Evolutionary conservation across 1,140 invertebrate genomes (phyloP).

Genomic region (Bradysia coprophila): DNA sequence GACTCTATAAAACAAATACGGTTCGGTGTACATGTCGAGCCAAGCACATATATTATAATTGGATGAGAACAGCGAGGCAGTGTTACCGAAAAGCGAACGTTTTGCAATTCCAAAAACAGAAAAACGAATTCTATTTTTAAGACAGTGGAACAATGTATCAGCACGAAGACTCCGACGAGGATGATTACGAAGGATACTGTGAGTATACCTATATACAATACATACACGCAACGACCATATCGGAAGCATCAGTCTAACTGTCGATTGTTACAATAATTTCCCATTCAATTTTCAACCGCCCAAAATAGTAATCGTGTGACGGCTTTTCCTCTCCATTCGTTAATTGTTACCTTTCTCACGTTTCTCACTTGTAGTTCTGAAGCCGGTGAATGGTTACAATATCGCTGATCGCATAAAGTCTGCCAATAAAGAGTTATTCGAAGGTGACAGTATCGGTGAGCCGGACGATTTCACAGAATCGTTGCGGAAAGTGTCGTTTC

Average conservation of each 20-base stretch:
- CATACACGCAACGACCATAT: not conserved
- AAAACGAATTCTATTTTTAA: not conserved
- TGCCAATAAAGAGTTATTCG: slow-evolving; percentile 21
- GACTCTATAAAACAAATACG: too few relatives aligned
- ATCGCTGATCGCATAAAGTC: slow-evolving; percentile 23
- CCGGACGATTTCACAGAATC: too few relatives aligned
- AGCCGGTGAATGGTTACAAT: slow-evolving; percentile 23
- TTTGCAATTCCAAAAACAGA: not conserved
- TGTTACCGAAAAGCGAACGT: too few relatives aligned
- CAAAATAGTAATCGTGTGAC: too few relatives aligned
- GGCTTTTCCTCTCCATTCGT: too few relatives aligned
- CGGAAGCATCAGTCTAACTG: not conserved
- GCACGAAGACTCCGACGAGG: slow-evolving; percentile 81
- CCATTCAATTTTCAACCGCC: not conserved
- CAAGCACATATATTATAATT: too few relatives aligned
- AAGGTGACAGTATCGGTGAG: slow-evolving; percentile 40
- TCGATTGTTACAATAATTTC: not conserved
- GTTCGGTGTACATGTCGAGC: too few relatives aligned
- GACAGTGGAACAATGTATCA: slow-evolving; percentile 35
- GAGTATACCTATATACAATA: slow-evolving; percentile 11
- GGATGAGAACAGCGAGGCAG: too few relatives aligned
- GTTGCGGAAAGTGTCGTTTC: not conserved
- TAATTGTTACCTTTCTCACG: too few relatives aligned
- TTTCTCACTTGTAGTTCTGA: slow-evolving; percentile 17
- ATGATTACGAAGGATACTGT: slow-evolving; percentile 65